Conservation (phyloP, 2,113 vertebrate species). For the Puntigrus tetrazona region DNA sequence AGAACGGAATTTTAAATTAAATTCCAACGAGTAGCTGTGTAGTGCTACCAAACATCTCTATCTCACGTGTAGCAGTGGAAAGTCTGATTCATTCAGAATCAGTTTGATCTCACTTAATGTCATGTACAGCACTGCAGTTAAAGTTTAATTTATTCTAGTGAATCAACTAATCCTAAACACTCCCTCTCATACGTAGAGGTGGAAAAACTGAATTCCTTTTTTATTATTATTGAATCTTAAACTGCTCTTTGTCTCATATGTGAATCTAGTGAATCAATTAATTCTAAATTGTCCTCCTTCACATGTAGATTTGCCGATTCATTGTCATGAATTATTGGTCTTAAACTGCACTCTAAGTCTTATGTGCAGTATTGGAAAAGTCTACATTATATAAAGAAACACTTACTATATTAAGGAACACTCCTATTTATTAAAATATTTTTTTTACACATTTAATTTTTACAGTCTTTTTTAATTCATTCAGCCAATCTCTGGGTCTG, state of each 20-base stretch:
- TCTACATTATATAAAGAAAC: too few relatives aligned
- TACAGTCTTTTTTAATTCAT: too few relatives aligned
- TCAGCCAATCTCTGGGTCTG: too few relatives aligned
- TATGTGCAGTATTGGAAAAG: background rate
- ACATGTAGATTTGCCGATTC: background rate
- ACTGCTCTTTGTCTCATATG: background rate
- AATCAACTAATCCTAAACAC: background rate
- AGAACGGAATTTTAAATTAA: background rate
- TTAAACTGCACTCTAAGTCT: background rate
- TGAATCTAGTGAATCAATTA: background rate
- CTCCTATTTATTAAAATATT: too few relatives aligned
- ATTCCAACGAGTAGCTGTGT: background rate
- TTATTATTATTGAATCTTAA: background rate
- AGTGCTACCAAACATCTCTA: background rate
- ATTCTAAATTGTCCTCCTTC: background rate
- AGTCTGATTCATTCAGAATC: background rate
- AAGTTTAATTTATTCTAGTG: background rate
- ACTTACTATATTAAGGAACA: too few relatives aligned
- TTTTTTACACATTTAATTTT: too few relatives aligned
- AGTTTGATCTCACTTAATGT: too few relatives aligned
- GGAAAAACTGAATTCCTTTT: background rate
- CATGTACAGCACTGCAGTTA: too few relatives aligned
- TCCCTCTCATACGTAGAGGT: background rate
- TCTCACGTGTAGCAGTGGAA: background rate
- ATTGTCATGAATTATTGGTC: background rate